These are phyloP conservation scores for Ophthalmolycus amberensis DNA, from an alignment of 2,113 vertebrate genomes.

Conservation along the genomic window DNA sequence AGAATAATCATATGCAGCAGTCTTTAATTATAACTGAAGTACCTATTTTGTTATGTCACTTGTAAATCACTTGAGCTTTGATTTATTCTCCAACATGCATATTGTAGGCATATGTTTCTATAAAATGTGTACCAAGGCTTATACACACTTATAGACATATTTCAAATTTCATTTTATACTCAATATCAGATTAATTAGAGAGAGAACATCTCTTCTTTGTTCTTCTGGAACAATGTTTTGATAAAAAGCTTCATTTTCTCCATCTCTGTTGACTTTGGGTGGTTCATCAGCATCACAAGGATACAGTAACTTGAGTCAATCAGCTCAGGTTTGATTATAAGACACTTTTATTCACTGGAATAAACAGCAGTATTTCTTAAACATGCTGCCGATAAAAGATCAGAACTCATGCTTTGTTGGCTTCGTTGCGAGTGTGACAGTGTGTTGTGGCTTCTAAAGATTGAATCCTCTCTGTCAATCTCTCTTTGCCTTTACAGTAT, in stretches of 20 bases:
- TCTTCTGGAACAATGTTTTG: background rate
- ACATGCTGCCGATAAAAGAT: background rate
- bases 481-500: constrained; percentile 26
- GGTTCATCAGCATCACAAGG: background rate
- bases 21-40: constrained; percentile 30
- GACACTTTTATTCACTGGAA: background rate
- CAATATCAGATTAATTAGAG: background rate
- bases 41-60: constrained; percentile 7
- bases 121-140: background rate
- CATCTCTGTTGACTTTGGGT: background rate
- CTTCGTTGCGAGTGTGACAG: too few species aligned
- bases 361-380: constrained; percentile 1
- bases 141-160: background rate
- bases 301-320: background rate
- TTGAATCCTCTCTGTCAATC: constrained; percentile 14
- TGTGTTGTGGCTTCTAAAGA: constrained; percentile 1
- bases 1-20: constrained; percentile 20
- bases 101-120: background rate
- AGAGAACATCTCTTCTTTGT: background rate
- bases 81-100: background rate
- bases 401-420: background rate
- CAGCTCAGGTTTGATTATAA: background rate
- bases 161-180: background rate
- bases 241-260: background rate
- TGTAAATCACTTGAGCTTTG: constrained; percentile 17